A percentile compares a stretch with the other conserved stretches of the same genome.
Evolutionary conservation across 1,140 invertebrate genomes (phyloP).

Genomic region (Babylonia areolata): DNA sequence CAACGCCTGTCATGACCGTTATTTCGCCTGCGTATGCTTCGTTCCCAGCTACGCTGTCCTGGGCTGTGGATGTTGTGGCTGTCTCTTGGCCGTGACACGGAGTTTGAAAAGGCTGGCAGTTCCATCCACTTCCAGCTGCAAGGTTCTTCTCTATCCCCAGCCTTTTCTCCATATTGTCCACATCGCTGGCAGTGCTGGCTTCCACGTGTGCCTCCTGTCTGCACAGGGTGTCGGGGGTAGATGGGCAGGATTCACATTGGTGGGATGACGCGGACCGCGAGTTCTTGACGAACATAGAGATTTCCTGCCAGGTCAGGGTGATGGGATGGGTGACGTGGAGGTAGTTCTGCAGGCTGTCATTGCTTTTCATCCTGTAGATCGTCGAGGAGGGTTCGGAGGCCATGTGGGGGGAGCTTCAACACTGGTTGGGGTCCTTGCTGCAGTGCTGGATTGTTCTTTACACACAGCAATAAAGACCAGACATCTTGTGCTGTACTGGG

Average conservation of each 20-base stretch:
- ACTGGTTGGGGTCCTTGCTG: neutral
- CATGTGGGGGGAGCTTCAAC: neutral
- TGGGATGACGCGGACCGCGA: neutral
- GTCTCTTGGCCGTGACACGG: too few species aligned
- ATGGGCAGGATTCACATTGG: neutral
- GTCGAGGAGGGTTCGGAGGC: neutral
- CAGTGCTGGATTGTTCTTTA: neutral
- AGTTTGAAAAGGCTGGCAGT: neutral
- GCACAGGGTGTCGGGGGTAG: neutral
- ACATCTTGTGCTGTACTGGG: too few species aligned
- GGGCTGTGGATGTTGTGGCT: too few species aligned
- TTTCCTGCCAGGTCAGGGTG: neutral
- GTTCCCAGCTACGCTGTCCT: too few species aligned
- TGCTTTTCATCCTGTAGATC: neutral
- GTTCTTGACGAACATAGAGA: neutral
- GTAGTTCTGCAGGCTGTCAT: neutral
- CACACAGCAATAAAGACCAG: neutral
- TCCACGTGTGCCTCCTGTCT: neutral
- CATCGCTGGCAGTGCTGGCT: neutral
- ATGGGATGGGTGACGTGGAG: neutral
- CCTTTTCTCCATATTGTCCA: neutral
- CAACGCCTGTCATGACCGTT: too few species aligned
- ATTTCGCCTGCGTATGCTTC: too few species aligned
- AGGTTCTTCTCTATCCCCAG: neutral
- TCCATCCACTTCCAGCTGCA: too few species aligned